A percentile compares a stretch with the other conserved stretches of the same genome.
phyloP scores from a whole-genome alignment of 92 coral and sea anemone genomes.

The Parazoanthus swiftii region DNA sequence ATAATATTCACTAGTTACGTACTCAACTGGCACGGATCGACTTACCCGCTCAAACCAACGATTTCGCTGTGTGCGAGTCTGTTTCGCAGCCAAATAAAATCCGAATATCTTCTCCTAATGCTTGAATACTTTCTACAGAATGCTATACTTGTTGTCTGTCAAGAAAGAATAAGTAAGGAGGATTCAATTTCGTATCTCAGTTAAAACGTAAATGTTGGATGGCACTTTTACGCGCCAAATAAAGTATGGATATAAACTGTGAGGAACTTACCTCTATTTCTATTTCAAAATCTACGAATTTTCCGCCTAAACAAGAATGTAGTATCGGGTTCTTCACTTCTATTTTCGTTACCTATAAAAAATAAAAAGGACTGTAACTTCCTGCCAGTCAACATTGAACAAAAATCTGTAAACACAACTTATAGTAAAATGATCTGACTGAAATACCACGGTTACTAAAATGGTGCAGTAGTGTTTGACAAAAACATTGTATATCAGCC shows the following conservation, averaged over 20 bases:
- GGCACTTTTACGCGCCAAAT: neutral
- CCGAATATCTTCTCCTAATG: constrained; percentile 89
- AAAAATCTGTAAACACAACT: neutral
- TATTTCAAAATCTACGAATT: constrained; percentile 89
- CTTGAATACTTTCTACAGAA: constrained; percentile 80
- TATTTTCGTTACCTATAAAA: constrained; percentile 57
- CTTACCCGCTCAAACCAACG: constrained; percentile 82
- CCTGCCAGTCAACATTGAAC: neutral
- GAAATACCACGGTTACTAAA: no score
- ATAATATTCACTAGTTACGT: no score
- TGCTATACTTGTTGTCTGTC: constrained; percentile 83
- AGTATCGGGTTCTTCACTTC: constrained; percentile 71
- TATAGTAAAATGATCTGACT: no score
- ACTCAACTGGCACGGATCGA: neutral
- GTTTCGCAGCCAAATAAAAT: constrained; percentile 86
- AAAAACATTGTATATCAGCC: no score
- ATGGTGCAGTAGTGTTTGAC: no score
- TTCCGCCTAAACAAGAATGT: constrained; percentile 67
- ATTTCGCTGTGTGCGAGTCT: constrained; percentile 80
- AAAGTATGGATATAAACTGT: neutral
- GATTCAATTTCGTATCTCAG: neutral
- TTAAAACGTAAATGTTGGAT: neutral
- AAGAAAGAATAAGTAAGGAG: neutral
- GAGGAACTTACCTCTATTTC: constrained; percentile 71
- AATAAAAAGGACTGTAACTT: neutral